These are phyloP conservation scores for Macrochelys suwanniensis DNA, from an alignment of 2,797 vertebrate species.

Conservation along the genomic window DNA sequence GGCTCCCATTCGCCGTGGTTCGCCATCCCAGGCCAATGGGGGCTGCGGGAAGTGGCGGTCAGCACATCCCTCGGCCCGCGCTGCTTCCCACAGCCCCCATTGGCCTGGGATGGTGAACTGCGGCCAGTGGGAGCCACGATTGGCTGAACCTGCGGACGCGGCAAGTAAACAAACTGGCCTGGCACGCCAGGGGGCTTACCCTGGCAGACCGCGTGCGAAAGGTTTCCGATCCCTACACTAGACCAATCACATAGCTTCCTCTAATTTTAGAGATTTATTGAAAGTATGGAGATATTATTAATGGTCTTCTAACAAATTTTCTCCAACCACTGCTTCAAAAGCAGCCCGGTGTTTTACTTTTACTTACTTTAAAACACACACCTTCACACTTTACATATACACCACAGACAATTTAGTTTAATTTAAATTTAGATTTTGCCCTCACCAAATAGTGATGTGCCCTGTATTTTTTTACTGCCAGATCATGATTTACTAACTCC, in stretches of 20 bases:
- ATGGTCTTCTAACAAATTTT: conserved; percentile 3
- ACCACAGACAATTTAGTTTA: conserved; percentile 53
- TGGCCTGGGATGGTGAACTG: too few relatives aligned
- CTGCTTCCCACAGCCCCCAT: too few relatives aligned
- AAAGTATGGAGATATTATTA: conserved; percentile 15
- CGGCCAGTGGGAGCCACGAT: too few relatives aligned
- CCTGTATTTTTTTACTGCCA: conserved; percentile 65
- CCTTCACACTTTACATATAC: conserved; percentile 31
- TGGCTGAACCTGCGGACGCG: too few relatives aligned
- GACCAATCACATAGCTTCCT: not conserved
- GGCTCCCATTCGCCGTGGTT: too few relatives aligned
- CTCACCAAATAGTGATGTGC: conserved; percentile 72
- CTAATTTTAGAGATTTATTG: not conserved
- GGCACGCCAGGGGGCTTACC: too few relatives aligned
- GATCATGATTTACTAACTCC: conserved; percentile 75
- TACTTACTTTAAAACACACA: too few relatives aligned
- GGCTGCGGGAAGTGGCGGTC: too few relatives aligned
- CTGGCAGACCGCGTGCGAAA: too few relatives aligned
- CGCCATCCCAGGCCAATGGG: too few relatives aligned
- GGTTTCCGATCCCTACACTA: not conserved
- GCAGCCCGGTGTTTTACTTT: not conserved
- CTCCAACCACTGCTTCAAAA: conserved; percentile 1
- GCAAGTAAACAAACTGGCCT: too few relatives aligned
- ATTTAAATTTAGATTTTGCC: conserved; percentile 76
- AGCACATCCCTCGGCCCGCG: too few relatives aligned